phyloP scores from a whole-genome alignment of 1,140 invertebrate genomes.

The Drosophila santomea region DNA sequence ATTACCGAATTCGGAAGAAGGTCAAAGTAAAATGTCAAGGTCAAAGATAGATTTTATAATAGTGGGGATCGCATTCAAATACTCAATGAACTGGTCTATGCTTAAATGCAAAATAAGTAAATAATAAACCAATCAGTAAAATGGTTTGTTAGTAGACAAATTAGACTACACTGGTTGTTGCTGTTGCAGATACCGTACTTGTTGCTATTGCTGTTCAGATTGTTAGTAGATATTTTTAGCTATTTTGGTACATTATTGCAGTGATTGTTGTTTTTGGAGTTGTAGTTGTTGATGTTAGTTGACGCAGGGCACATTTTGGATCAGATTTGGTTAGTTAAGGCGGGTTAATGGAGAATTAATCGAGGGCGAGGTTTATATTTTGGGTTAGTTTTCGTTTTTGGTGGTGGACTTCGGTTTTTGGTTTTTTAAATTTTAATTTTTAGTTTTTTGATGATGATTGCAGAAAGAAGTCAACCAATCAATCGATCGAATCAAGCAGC shows the following conservation, averaged over 20 bases:
- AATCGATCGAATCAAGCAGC: conserved; percentile 73
- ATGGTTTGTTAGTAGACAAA: conserved; percentile 53
- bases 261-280: conserved; percentile 54
- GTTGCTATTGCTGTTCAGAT: conserved; percentile 48
- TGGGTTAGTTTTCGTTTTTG: conserved; percentile 28
- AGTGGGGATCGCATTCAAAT: conserved; percentile 35
- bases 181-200: conserved; percentile 51
- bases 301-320: conserved; percentile 61
- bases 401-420: conserved; percentile 15
- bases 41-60: conserved; percentile 5
- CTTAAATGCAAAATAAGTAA: conserved; percentile 32
- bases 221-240: conserved; percentile 13
- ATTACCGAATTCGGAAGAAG: conserved; percentile 20
- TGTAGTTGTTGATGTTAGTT: conserved; percentile 52
- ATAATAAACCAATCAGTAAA: conserved; percentile 5
- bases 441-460: conserved; percentile 44
- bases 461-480: conserved; percentile 66
- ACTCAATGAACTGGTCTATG: conserved; percentile 48
- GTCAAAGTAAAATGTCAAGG: conserved; percentile 8
- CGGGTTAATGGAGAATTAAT: conserved; percentile 63
- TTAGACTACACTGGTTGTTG: conserved; percentile 55
- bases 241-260: conserved; percentile 48
- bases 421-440: conserved; percentile 5
- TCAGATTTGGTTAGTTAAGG: conserved; percentile 37
- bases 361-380: conserved; percentile 38